Percentiles rank a stretch among this genome's conserved stretches.
phyloP scores from a whole-genome alignment of 2,888 invertebrate species.

The Tricholauxania praeusta region DNA sequence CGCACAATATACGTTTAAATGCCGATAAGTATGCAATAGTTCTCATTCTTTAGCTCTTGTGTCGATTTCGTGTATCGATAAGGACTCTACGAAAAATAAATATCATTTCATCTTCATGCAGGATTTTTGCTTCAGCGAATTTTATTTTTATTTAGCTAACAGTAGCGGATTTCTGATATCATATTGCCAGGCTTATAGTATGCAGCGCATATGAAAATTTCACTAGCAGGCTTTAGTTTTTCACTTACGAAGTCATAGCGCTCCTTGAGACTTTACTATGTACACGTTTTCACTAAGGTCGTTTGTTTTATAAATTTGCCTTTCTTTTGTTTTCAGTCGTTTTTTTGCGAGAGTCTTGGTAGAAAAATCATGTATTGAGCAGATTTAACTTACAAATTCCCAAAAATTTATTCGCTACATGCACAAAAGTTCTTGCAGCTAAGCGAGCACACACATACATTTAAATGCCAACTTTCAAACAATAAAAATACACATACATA shows the following conservation, averaged over 20 bases:
- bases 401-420: slow-evolving; percentile 40
- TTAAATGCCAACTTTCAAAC: background rate
- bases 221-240: no score
- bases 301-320: no score
- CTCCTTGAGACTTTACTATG: no score
- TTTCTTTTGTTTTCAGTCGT: no score
- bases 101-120: background rate
- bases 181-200: no score
- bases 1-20: slow-evolving; percentile 12
- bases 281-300: no score
- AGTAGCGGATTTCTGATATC: no score
- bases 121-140: no score
- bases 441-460: background rate
- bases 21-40: slow-evolving; percentile 31
- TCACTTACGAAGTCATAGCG: no score
- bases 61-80: slow-evolving; percentile 23
- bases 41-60: background rate
- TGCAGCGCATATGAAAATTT: no score
- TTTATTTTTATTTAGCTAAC: no score
- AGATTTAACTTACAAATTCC: slow-evolving; percentile 28
- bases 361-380: slow-evolving; percentile 5
- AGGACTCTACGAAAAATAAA: slow-evolving; percentile 1
- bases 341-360: no score
- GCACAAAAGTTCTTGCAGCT: slow-evolving; percentile 30
- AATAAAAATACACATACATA: background rate